Evolutionary conservation across 2,797 vertebrate species (phyloP), one percentile per base, ranked within the genome.

Genomic region (Acridotheres tristis): DNA sequence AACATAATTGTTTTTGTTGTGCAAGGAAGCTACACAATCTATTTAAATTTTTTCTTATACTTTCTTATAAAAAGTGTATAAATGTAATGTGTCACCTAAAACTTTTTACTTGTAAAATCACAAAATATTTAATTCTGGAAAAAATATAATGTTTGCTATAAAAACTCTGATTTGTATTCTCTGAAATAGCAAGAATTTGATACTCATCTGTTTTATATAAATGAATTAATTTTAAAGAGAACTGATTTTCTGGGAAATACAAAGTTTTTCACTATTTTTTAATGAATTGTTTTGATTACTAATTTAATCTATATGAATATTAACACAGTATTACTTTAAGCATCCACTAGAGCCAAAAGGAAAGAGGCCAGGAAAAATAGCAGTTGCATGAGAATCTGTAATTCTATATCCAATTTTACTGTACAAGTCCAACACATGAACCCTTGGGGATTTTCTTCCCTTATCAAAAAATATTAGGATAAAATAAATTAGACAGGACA

Each of bases 281-380:
- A 34, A 79, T 43, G 3, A 84, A 82, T 21, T 77, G 48, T 84
- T 94, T 89, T 61, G 26, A 80, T 88, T 71, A 76, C 10, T 79
- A 82, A 76, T 89, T 94, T 93, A 84, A 85, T 67, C 36, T 85
- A 42, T 42, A 78, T 42, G 16, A 43, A 55, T 82, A 85, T 89
- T 89, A 80, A 63, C 6, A 69, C 5, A 45, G 25, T 45, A 69
- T 69, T 72, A 34, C 34, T 84, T 81, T 51, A 79, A 86, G 40
- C 9, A 87, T 65, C 73, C 48, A 72, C 15, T 11, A 84, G 26
- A 90, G 42, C 29, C 32, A 76, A 93, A 88, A 88, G 71, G 53
- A 63, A 94, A 71, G 42, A 80, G 59, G 69, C 48, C 87, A 94
- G 88, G 23, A 82, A 96, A 96, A 96, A 68, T 15, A 92, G 62